These are phyloP conservation scores for Oncorhynchus nerka DNA, from an alignment of 2,113 vertebrate species.

Conservation along the genomic window DNA sequence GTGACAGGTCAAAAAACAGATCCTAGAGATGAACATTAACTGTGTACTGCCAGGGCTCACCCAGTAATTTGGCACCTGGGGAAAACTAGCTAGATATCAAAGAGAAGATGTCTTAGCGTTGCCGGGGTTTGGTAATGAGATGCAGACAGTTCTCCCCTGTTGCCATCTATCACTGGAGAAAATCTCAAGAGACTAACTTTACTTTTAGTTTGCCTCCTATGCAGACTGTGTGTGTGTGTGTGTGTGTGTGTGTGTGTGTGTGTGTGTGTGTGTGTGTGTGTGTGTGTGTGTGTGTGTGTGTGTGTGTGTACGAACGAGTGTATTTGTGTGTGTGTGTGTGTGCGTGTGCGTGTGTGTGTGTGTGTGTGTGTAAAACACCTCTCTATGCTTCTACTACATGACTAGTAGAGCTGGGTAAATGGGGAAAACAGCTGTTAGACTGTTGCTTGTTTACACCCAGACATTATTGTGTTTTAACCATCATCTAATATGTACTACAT, in stretches of 20 bases:
- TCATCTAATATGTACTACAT: too few species aligned
- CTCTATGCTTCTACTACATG: background rate
- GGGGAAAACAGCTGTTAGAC: background rate
- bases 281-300: background rate
- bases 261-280: background rate
- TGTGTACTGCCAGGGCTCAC: background rate
- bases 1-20: conserved; percentile 6
- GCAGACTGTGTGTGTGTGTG: background rate
- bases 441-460: too few species aligned
- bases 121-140: conserved; percentile 19
- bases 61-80: conserved; percentile 23
- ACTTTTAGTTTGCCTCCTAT: background rate
- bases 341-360: too few species aligned
- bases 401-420: background rate
- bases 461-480: too few species aligned
- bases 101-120: background rate
- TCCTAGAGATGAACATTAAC: conserved; percentile 28
- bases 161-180: conserved; percentile 12
- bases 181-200: background rate
- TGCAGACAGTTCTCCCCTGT: conserved; percentile 2
- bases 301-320: too few species aligned
- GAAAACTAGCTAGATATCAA: conserved; percentile 25
- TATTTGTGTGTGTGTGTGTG: background rate
- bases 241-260: background rate
- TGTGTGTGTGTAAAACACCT: background rate